These are phyloP conservation scores for Sericinus montela DNA, from an alignment of 2,888 invertebrate genomes.

Conservation along the genomic window DNA sequence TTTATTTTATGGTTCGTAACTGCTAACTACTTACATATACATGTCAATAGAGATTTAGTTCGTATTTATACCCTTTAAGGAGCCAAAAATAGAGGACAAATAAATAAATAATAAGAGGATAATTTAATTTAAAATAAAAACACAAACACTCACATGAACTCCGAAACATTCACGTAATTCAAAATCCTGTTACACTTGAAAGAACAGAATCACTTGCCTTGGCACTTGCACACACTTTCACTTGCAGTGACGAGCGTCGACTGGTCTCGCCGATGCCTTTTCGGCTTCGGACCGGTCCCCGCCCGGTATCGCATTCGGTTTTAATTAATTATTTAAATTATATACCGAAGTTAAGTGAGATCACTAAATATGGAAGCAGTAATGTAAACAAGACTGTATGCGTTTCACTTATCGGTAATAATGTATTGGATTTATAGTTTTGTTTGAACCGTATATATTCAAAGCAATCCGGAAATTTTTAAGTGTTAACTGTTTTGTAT, in stretches of 20 bases:
- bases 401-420: conserved; percentile 10
- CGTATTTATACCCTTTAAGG: no score
- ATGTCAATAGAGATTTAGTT: no score
- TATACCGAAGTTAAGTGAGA: neutral
- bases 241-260: neutral
- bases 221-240: conserved; percentile 13
- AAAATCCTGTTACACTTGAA: neutral
- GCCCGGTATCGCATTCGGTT: conserved; percentile 7
- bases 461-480: no score
- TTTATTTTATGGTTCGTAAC: no score
- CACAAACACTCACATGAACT: neutral
- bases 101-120: no score
- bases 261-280: neutral
- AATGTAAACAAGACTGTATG: conserved; percentile 3
- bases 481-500: no score
- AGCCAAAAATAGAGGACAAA: no score
- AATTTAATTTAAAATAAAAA: neutral
- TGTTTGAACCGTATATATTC: no score
- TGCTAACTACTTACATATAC: no score
- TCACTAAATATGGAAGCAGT: conserved; percentile 2
- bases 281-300: neutral
- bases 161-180: neutral
- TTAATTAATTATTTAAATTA: neutral
- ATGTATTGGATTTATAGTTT: neutral
- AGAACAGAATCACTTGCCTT: neutral